A percentile compares a stretch with the other conserved stretches of the same genome.
Conservation (phyloP, 1,140 invertebrate species). For the Drosophila asahinai region DNA sequence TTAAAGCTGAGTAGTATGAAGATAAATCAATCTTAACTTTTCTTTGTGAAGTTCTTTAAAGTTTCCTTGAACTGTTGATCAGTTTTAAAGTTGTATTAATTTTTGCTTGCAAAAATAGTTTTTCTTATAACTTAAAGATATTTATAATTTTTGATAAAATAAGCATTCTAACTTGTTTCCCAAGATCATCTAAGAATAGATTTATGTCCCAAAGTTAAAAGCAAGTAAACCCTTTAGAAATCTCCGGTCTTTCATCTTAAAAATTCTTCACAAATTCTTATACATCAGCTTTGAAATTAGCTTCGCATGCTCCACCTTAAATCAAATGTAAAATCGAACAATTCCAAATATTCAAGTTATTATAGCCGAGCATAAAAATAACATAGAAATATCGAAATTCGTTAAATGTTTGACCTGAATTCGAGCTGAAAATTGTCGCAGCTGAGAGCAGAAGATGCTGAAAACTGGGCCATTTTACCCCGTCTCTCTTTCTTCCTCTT, state of each 20-base stretch:
- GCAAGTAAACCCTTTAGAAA: neutral
- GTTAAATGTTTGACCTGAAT: constrained; percentile 53
- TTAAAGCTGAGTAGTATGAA: neutral
- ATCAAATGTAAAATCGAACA: constrained; percentile 25
- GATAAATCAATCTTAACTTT: neutral
- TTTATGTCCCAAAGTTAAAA: constrained; percentile 6
- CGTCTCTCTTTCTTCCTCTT: constrained; percentile 7
- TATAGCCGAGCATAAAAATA: constrained; percentile 34
- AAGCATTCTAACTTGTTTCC: too few relatives aligned
- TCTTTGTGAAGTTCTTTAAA: neutral
- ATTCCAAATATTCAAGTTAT: constrained; percentile 24
- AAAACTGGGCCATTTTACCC: constrained; percentile 70
- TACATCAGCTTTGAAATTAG: constrained; percentile 14
- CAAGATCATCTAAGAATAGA: neutral
- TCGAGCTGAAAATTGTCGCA: constrained; percentile 68
- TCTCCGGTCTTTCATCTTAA: neutral
- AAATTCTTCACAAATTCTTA: constrained; percentile 1
- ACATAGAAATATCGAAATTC: constrained; percentile 36
- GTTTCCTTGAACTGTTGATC: neutral
- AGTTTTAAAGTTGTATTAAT: neutral
- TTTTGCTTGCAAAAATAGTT: neutral
- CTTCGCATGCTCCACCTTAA: constrained; percentile 5
- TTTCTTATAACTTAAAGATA: too few relatives aligned
- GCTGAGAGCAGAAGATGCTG: constrained; percentile 15
- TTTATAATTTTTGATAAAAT: too few relatives aligned